Base-by-base conservation (phyloP, 1,140 invertebrate genomes). In the Dendrolimus kikuchii region DNA sequence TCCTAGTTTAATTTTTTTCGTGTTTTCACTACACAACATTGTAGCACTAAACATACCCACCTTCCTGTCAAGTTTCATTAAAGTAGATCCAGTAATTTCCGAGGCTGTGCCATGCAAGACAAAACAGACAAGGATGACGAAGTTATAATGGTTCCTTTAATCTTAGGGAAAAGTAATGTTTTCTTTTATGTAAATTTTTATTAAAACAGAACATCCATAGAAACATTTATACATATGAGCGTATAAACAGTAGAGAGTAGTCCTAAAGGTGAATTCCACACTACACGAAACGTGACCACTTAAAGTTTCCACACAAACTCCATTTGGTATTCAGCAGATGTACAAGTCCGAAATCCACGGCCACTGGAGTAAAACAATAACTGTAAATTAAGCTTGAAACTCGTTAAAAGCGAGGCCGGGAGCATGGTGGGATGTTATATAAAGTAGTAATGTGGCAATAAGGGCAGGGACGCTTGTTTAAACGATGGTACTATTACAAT, bases 331-430 rank as follows among this genome's bases (percentile, higher is more conserved):
- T 69, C 71, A 59, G 54, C 41, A 50, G 45, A 64, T 57, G 65
- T 70, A 60, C 59, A 62, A 75, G 61, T 63, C 59, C 66, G 51
- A 64, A 71, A 68, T 72, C 62, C 64, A 66, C 65, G 52, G 65
- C 56, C 62, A 61, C 59, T 57, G 63, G 71, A 73, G 66, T 74
- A 66, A 74, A 80, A 83, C 77, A 83, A 83, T 83, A 81, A 80
- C 75, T 71, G 77, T 81, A 80, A 78, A 83, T 78, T 81, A 73
- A 76, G 61, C 67, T 74, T 58, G 58, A 78, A 81, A 84, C 81
- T 84, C 81, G 76, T 84, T 84, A 81, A 75, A 75, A 74, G 71
- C 64, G 51, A 44, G 56, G 23, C 59, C 47, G 48, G 49, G 59
- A 53, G 61, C 63, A 55, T 62, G 60, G 68, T 62, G 48, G 62